These are phyloP conservation scores for Chrosomus eos DNA, from an alignment of 2,797 vertebrate species.

Conservation along the genomic window DNA sequence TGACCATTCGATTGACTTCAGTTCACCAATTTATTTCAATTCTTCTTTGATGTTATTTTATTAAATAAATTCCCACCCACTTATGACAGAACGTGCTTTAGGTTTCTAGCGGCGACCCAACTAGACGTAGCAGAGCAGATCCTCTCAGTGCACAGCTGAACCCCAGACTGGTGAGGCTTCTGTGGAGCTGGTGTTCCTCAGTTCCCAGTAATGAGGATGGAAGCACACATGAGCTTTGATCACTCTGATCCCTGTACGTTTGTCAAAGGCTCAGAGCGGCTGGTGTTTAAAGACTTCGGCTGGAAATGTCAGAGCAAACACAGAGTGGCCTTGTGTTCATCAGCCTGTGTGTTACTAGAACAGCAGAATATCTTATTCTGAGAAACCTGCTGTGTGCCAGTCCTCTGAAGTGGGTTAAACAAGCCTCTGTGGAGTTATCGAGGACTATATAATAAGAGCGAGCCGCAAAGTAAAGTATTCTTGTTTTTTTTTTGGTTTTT, in stretches of 20 bases:
- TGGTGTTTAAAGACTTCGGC: slow-evolving; percentile 5
- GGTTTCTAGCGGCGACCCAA: no score
- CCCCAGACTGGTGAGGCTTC: no score
- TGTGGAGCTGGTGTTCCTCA: neutral
- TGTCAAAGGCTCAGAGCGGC: neutral
- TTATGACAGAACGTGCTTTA: neutral
- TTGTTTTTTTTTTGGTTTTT: neutral
- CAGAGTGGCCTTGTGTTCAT: slow-evolving; percentile 32
- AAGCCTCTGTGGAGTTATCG: neutral
- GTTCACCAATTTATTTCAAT: neutral
- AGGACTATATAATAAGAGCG: neutral
- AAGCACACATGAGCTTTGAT: neutral
- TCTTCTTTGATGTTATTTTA: no score
- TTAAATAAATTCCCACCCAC: neutral
- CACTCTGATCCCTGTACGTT: neutral
- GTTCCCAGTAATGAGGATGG: neutral
- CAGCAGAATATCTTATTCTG: slow-evolving; percentile 56
- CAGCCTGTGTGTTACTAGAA: slow-evolving; percentile 42
- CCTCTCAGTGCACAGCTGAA: neutral
- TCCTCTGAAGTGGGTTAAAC: slow-evolving; percentile 9
- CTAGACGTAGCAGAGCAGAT: no score
- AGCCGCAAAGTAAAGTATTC: neutral
- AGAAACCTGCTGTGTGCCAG: slow-evolving; percentile 39
- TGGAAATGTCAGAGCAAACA: slow-evolving; percentile 14
- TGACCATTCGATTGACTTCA: neutral